A percentile compares a stretch with the other conserved stretches of the same genome.
Evolutionary conservation across 2,797 vertebrate genomes (phyloP).

Genomic region (Pipistrellus kuhlii): DNA sequence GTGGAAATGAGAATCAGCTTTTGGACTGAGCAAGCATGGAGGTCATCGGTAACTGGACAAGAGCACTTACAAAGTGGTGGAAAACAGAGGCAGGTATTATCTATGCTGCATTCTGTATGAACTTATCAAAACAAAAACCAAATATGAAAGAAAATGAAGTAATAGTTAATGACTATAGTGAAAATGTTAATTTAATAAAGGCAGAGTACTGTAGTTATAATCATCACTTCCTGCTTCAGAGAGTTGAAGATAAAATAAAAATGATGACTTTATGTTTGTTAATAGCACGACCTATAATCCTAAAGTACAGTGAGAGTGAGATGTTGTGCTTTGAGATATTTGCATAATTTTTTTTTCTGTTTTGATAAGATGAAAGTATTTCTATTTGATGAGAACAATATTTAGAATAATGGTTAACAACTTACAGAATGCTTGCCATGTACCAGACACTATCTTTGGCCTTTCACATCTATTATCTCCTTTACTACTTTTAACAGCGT

Average conservation of each 20-base stretch:
- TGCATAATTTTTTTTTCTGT: slow-evolving; percentile 45
- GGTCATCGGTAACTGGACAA: not conserved
- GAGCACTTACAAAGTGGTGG: not conserved
- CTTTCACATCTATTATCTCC: not conserved
- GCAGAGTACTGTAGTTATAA: not conserved
- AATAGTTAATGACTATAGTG: slow-evolving; percentile 21
- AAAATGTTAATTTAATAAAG: slow-evolving; percentile 23
- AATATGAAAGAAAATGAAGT: not conserved
- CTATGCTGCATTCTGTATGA: slow-evolving; percentile 26
- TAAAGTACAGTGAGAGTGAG: not conserved
- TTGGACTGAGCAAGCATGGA: not conserved
- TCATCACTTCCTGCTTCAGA: not conserved
- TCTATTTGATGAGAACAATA: not conserved
- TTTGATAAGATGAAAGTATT: slow-evolving; percentile 1
- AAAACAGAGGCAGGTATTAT: not conserved
- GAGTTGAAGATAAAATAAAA: slow-evolving; percentile 5
- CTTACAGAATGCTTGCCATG: not conserved
- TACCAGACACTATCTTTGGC: not conserved
- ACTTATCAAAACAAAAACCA: slow-evolving; percentile 30
- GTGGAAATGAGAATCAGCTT: not conserved
- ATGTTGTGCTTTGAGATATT: slow-evolving; percentile 36
- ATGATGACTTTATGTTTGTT: slow-evolving; percentile 24
- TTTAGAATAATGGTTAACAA: slow-evolving; percentile 24
- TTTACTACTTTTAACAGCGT: not conserved
- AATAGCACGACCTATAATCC: not conserved